Evolutionary conservation across 2,888 invertebrate genomes (phyloP), one percentile per base, ranked within the genome.

Genomic region (Archips crataeganus): DNA sequence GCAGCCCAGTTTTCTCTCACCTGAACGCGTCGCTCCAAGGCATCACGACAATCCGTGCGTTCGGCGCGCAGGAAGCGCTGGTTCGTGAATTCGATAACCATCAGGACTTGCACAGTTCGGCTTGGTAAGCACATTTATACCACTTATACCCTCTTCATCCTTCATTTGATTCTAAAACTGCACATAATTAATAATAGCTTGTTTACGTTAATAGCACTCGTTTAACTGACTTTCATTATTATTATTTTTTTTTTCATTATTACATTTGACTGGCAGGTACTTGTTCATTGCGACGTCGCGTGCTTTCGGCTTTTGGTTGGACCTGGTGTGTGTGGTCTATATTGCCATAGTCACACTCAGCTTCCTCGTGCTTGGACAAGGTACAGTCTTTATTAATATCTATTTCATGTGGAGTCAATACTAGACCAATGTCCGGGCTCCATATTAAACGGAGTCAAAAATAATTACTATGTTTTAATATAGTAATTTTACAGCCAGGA

Each of bases 1-100:
- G 98, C 75, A 98, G 98, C 82, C 99, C 99, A 0, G 98, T 99
- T n/a, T 99, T 99, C 92, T 97, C 98, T 2, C 99, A 99, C 85
- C 93, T 99, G 82, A 98, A 97, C 84, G 97, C 98, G 39, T 97
- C 98, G 0, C 94, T 99, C 5, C 97, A 98, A 87, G 99, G 99
- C 0, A 94, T 99, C 76, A 96, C 98, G 0, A 99, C 99, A 0
- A 98, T 99, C 64, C 95, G 99, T 70, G 98, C 99, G 0, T 98
- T 98, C 85, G 96, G 96, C 8, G 98, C 98, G 0, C 97, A 98
- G 85, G 95, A 96, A 70, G 96, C 97, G 34, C 96, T 99, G 60
- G 96, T 96, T 62, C 92, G 95, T 47, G 98, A 98, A 87, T 98
- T 98, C 82, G 98, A 98, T 82, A 95, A 95, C 78, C 97, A 97